These are phyloP conservation scores for Lasiommata megera DNA, from an alignment of 2,888 invertebrate species.

Conservation along the genomic window DNA sequence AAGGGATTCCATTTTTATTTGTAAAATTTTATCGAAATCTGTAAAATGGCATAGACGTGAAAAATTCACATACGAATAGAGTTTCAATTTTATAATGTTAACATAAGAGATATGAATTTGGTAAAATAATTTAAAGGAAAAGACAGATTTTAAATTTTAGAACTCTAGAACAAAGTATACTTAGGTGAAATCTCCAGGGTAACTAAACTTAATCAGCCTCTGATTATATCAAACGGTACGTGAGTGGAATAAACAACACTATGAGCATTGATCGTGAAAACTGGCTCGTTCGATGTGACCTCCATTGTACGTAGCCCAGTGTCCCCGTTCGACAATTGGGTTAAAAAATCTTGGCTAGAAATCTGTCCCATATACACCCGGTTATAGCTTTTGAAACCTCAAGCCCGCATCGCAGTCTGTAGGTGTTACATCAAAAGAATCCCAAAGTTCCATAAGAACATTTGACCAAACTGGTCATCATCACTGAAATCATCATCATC, in stretches of 20 bases:
- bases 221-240: constrained; percentile 17
- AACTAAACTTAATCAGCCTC: not conserved
- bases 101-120: too few relatives aligned
- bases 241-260: constrained; percentile 12
- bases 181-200: not conserved
- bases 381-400: not conserved
- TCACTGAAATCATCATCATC: too few relatives aligned
- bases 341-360: constrained; percentile 30
- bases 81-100: too few relatives aligned
- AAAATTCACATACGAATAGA: too few relatives aligned
- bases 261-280: constrained; percentile 23
- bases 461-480: too few relatives aligned
- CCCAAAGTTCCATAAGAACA: too few relatives aligned
- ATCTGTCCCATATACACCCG: constrained; percentile 5
- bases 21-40: too few relatives aligned
- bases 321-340: constrained; percentile 35
- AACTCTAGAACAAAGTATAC: not conserved
- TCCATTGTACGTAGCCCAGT: constrained; percentile 26
- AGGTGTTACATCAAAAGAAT: too few relatives aligned
- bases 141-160: not conserved
- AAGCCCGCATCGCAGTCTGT: too few relatives aligned
- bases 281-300: constrained; percentile 25
- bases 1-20: too few relatives aligned
- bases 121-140: too few relatives aligned
- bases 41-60: too few relatives aligned